Evolutionary conservation across 2,888 invertebrate species (phyloP), one percentile per base, ranked within the genome.

Genomic region (Helleia helle): DNA sequence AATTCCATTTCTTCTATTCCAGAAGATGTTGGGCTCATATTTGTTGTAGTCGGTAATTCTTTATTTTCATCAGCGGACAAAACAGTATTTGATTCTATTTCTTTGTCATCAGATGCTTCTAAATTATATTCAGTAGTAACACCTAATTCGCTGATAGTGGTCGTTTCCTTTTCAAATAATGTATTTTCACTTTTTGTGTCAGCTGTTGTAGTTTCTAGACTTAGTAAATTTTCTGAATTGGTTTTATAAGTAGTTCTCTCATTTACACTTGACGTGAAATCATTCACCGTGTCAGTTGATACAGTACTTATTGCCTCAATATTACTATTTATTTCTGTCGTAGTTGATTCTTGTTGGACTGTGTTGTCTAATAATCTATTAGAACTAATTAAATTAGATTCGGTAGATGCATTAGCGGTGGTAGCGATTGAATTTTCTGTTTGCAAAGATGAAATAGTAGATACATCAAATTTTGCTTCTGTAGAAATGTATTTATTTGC

Each of bases 1-100:
- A 55, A 50, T 52, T 67, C 69, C 31, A 25, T 44, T 24, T 52
- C 48, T 15, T 30, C 46, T 52, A 47, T 42, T 12, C 31, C 41
- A 26, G 39, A 22, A 18, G 41, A 43, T 26, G 36, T 34, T 37
- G 36, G 29, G 28, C 29, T 29, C 7, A 25, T 24, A 15, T 22
- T 25, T 14, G 34, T 38, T 15, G 26, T 37, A 5, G 9, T 22
- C 24, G 26, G 34, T n/a, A 22, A 12, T 12, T 34, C 34, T 12
- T 22, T 11, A 25, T 18, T 34, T 17, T 26, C 11, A 7, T 8
- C 22, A 26, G 7, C 39, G 6, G 30, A 30, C 25, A 31, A 25
- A 36, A 5, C n/a, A 3, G 24, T 29, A 11, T 36, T 36, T 24
- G 13, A 13, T 3, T 12, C 3, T 28, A 25, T 18, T n/a, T 28